Evolutionary conservation across 2,113 vertebrate species (phyloP).

Genomic region (Ctenodactylus gundi): DNA sequence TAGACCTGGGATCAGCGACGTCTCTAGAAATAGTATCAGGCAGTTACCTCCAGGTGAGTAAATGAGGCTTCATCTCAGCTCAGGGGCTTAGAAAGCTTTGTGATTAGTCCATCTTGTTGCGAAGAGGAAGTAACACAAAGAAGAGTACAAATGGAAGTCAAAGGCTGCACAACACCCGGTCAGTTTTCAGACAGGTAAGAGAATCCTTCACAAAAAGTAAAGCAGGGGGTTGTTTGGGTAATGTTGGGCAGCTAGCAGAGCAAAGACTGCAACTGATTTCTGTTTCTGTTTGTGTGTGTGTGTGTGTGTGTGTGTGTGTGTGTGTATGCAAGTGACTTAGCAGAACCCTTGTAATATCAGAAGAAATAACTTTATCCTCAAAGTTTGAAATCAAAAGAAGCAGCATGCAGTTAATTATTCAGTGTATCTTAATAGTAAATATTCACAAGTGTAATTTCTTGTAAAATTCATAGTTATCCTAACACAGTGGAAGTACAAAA

Average conservation of each 20-base stretch:
- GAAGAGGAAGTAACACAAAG: conserved; percentile 60
- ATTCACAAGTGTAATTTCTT: not conserved
- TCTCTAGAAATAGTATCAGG: conserved; percentile 71
- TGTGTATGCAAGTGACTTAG: not conserved
- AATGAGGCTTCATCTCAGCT: conserved; percentile 61
- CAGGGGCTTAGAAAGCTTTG: conserved; percentile 57
- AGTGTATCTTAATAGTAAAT: not conserved
- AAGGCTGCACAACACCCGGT: conserved; percentile 32
- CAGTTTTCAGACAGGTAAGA: conserved; percentile 60
- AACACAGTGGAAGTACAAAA: conserved; percentile 15
- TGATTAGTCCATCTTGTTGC: conserved; percentile 11
- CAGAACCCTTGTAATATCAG: not conserved
- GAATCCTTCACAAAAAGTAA: not conserved
- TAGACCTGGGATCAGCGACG: conserved; percentile 59
- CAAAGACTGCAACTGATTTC: not conserved
- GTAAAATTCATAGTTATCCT: not conserved
- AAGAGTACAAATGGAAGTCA: conserved; percentile 30
- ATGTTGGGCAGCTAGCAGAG: not conserved
- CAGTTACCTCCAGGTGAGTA: conserved; percentile 52
- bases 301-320: not conserved
- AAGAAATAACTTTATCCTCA: conserved; percentile 7
- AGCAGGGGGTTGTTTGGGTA: not conserved
- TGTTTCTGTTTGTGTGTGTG: not conserved
- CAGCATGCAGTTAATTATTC: not conserved
- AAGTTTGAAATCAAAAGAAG: conserved; percentile 41